These are phyloP conservation scores for Agrotis clavis DNA, from an alignment of 2,888 invertebrate genomes.

Conservation along the genomic window DNA sequence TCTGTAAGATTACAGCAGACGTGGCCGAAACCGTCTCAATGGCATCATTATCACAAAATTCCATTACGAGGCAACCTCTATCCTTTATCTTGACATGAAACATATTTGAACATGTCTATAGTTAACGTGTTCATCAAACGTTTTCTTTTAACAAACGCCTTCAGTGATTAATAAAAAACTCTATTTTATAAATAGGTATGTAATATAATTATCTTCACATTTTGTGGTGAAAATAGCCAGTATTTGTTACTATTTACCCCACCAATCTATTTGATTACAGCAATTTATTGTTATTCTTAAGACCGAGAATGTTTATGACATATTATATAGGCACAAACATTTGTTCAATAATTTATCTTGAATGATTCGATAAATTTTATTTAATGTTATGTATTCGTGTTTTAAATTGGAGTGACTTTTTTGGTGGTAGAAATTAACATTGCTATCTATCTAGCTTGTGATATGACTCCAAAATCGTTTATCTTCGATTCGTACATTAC, in stretches of 20 bases:
- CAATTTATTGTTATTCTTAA: conserved; percentile 10
- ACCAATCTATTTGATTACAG: conserved; percentile 10
- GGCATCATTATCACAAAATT: no score
- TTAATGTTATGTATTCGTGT: background rate
- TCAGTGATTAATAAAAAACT: no score
- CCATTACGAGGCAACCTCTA: no score
- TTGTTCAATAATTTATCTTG: conserved; percentile 9
- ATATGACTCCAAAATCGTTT: background rate
- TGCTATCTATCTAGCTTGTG: background rate
- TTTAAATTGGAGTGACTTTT: no score
- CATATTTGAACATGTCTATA: no score
- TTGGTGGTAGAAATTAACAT: background rate
- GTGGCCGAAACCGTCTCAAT: no score
- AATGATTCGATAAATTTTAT: conserved; percentile 24
- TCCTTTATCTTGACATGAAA: no score
- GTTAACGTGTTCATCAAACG: no score
- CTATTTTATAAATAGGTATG: no score
- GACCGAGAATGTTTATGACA: conserved; percentile 24
- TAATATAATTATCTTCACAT: background rate
- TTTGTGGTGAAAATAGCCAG: background rate
- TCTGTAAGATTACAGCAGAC: no score
- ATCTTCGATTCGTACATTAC: no score
- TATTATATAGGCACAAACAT: conserved; percentile 10
- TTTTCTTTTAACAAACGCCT: no score
- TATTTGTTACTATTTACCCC: conserved; percentile 25